Conservation (phyloP, 2,113 vertebrate species). For the Tichodroma muraria region DNA sequence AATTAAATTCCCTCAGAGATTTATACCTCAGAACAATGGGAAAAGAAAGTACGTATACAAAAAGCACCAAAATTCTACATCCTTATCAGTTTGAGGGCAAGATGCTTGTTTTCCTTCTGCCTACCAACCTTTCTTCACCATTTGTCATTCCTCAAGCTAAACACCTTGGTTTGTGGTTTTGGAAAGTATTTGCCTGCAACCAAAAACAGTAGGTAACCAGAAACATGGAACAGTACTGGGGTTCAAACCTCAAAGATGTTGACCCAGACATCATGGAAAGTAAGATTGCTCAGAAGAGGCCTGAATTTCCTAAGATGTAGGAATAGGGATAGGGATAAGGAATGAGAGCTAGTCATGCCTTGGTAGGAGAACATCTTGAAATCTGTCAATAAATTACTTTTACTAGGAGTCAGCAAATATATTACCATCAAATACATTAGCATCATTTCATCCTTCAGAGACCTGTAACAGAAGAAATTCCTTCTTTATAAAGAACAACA, state of each 20-base stretch:
- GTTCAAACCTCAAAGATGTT: not conserved
- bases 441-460: not conserved
- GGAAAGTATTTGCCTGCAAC: not conserved
- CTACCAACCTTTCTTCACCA: not conserved
- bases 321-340: not conserved
- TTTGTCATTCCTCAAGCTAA: not conserved
- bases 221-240: not conserved
- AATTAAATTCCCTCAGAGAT: not conserved
- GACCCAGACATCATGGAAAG: not conserved
- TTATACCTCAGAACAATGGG: not conserved
- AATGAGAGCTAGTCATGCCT: not conserved
- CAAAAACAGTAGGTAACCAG: not conserved
- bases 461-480: not conserved
- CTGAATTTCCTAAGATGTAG: not conserved
- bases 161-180: not conserved
- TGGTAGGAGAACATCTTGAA: not conserved
- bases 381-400: not conserved
- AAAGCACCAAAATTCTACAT: not conserved
- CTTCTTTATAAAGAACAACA: not conserved
- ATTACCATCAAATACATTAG: not conserved
- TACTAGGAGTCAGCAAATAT: not conserved
- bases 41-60: not conserved
- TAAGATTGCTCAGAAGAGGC: not conserved
- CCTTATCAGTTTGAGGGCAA: not conserved
- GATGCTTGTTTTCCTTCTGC: not conserved